Evolutionary conservation across 2,797 vertebrate genomes (phyloP).

Genomic region (Anguilla pacifica): DNA sequence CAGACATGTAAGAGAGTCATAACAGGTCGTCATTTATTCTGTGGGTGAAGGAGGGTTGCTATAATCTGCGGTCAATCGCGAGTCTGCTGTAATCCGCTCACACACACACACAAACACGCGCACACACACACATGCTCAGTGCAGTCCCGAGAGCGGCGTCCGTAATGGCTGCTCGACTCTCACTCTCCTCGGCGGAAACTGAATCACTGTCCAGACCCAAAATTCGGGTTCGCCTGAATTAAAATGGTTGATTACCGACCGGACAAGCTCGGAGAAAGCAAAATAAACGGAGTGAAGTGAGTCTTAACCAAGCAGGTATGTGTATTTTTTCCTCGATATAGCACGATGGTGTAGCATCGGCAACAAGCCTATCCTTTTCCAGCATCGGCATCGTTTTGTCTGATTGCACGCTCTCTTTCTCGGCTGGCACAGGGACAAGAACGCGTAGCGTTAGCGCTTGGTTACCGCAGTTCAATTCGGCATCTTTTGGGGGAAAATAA

Average conservation of each 20-base stretch:
- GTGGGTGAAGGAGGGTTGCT: neutral
- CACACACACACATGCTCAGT: slow-evolving; percentile 2
- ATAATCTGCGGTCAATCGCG: neutral
- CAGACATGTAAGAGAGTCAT: neutral
- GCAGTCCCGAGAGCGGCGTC: neutral
- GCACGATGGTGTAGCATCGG: neutral
- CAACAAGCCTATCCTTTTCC: neutral
- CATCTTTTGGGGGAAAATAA: neutral
- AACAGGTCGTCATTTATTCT: neutral
- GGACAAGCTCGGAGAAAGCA: neutral
- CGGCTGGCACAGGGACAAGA: neutral
- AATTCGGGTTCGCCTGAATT: neutral
- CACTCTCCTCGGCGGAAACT: neutral
- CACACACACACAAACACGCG: too few species aligned
- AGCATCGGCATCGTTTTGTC: slow-evolving; percentile 2
- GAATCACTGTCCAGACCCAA: neutral
- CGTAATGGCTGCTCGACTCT: neutral
- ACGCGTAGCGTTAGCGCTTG: neutral
- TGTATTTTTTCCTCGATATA: neutral
- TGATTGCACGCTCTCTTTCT: neutral
- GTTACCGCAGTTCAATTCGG: neutral
- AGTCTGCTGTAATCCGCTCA: neutral
- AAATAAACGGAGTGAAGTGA: neutral
- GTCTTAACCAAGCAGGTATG: neutral
- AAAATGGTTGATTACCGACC: slow-evolving; percentile 15